phyloP scores from a whole-genome alignment of 2,113 vertebrate genomes.

The Callipepla squamata region DNA sequence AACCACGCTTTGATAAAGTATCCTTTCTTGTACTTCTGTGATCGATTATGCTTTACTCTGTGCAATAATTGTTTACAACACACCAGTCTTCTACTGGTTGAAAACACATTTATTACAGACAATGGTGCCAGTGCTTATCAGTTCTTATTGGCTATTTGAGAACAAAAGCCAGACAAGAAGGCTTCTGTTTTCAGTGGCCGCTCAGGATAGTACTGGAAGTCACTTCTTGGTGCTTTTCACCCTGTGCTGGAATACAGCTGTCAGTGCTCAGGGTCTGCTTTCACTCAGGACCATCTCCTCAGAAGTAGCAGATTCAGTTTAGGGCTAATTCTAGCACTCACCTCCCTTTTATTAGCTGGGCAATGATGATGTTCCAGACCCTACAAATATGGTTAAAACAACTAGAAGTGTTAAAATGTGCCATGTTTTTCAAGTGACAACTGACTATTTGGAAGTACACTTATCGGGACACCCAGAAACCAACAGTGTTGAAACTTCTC shows the following conservation, averaged over 20 bases:
- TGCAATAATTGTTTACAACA: slow-evolving; percentile 54
- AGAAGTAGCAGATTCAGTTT: background rate
- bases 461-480: background rate
- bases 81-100: slow-evolving; percentile 9
- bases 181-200: slow-evolving; percentile 48
- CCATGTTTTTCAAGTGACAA: slow-evolving; percentile 13
- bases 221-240: slow-evolving; percentile 70
- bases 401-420: background rate
- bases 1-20: background rate
- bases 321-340: background rate
- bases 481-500: background rate
- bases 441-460: background rate
- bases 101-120: slow-evolving; percentile 62
- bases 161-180: slow-evolving; percentile 66
- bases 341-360: background rate
- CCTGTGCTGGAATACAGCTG: slow-evolving; percentile 42
- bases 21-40: slow-evolving; percentile 17
- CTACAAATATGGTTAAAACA: slow-evolving; percentile 13
- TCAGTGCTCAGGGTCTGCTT: background rate
- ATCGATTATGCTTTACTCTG: slow-evolving; percentile 31
- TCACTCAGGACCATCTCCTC: background rate
- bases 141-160: slow-evolving; percentile 51
- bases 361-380: background rate
- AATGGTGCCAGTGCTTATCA: slow-evolving; percentile 69
- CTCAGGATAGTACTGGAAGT: slow-evolving; percentile 61